Base-by-base conservation (phyloP, 2,113 vertebrate genomes). In the Arvicanthis niloticus region DNA sequence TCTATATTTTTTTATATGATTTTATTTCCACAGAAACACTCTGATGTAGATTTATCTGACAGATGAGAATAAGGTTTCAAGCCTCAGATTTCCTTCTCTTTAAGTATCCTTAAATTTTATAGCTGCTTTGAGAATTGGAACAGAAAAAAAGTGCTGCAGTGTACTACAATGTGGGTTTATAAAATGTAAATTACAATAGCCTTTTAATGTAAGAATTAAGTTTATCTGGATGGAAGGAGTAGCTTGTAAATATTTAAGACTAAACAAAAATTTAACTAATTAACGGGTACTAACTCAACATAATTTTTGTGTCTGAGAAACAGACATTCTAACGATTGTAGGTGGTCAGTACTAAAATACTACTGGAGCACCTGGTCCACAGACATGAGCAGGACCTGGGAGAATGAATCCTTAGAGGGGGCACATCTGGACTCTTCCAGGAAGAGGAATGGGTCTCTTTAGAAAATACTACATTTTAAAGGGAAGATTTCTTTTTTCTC, bases 381-480 rank as follows among this genome's bases (percentile, higher is more conserved):
- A 45, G 86, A 31, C 37, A 56, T 89, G 45, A 73, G 72, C 85
- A 88, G 78, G 93, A 58, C 26, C 70, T 73, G 51, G 45, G 53
- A 93, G 40, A 31, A 89, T 10, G 70, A 87, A 84, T 31, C 34
- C 82, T 90, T 85, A 40, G 40, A 88, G 89, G 42, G 9, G 93
- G 56, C 26, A 29, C 3, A 0, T 95, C 62, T 95, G 70, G 94
- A 97, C 24, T 21, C 40, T 95, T 37, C 51, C 95, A 65, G 29
- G 93, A 81, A 45, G 94, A 98, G 72, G 72, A 70, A 40, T 34
- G 34, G 80, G 94, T 78, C 37, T 95, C 96, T 96, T 96, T 92
- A 98, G 97, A 93, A 94, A 67, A 91, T 91, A 19, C 6, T 97
- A n/a, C 0, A 37, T 98, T 98, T 98, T 94, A 92, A 97, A 81